Conservation (phyloP, 2,888 invertebrate species). For the Antitype chi region DNA sequence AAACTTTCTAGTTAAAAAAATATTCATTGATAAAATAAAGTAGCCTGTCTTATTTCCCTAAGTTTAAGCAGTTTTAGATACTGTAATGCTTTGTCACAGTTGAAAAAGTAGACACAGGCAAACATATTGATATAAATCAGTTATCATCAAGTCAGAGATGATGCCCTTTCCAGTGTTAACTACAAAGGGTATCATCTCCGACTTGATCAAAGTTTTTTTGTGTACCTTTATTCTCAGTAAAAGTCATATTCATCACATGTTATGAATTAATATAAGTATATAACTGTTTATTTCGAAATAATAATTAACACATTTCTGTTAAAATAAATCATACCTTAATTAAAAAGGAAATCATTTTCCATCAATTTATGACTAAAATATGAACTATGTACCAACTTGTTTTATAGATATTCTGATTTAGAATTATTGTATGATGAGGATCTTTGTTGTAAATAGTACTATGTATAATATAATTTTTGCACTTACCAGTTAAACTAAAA, state of each 20-base stretch:
- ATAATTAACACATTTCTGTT: background rate
- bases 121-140: slow-evolving; percentile 7
- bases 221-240: background rate
- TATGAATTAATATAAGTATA: background rate
- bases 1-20: slow-evolving; percentile 1
- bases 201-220: background rate
- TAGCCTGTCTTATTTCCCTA: background rate
- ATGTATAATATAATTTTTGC: slow-evolving; percentile 17
- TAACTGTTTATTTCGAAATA: background rate
- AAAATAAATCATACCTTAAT: background rate
- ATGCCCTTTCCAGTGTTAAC: too few relatives aligned
- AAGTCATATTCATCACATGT: background rate
- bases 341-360: too few relatives aligned
- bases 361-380: background rate
- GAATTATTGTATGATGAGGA: background rate
- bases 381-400: background rate
- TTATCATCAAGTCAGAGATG: too few relatives aligned
- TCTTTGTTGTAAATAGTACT: background rate
- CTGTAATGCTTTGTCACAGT: background rate
- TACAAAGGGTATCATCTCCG: too few relatives aligned
- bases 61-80: background rate
- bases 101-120: background rate
- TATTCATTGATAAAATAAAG: background rate
- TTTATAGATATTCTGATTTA: background rate
- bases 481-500: slow-evolving; percentile 44